These are phyloP conservation scores for Himalopsyche phryganea DNA, from an alignment of 1,140 invertebrate species.

Conservation along the genomic window DNA sequence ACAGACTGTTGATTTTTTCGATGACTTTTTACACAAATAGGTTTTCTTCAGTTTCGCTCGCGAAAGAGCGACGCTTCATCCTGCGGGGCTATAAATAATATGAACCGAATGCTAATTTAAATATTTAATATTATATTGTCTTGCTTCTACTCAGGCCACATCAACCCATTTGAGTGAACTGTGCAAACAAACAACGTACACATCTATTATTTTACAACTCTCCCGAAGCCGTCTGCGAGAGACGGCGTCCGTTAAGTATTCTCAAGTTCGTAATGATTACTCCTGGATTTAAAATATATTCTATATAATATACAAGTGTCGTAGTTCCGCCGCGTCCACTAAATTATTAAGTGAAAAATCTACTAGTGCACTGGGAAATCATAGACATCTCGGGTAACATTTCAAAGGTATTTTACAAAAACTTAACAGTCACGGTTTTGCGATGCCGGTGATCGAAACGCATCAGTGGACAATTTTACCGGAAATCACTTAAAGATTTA, in stretches of 20 bases:
- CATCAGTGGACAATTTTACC: no score
- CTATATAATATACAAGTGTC: slow-evolving; percentile 24
- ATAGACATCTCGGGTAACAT: no score
- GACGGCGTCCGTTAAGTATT: slow-evolving; percentile 12
- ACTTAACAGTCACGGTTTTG: no score
- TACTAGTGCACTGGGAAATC: slow-evolving; percentile 7
- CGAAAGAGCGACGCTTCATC: background rate
- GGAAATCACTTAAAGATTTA: no score
- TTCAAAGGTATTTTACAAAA: no score
- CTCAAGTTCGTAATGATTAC: slow-evolving; percentile 9
- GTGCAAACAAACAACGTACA: slow-evolving; percentile 26
- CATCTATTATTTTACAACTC: slow-evolving; percentile 5
- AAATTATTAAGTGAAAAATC: slow-evolving; percentile 24
- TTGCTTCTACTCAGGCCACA: slow-evolving; percentile 30
- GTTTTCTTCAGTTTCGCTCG: background rate
- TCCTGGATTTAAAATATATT: slow-evolving; percentile 17
- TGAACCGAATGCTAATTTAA: slow-evolving; percentile 15
- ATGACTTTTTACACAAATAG: slow-evolving; percentile 6
- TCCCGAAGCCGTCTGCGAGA: background rate
- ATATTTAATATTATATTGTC: slow-evolving; percentile 32
- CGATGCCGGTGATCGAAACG: no score
- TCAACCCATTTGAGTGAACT: slow-evolving; percentile 21
- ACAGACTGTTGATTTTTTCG: slow-evolving; percentile 5
- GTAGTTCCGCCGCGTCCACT: slow-evolving; percentile 9
- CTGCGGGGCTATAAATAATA: slow-evolving; percentile 17